Evolutionary conservation across 2,888 invertebrate genomes (phyloP).

Genomic region (Stenolophus ochropezus): DNA sequence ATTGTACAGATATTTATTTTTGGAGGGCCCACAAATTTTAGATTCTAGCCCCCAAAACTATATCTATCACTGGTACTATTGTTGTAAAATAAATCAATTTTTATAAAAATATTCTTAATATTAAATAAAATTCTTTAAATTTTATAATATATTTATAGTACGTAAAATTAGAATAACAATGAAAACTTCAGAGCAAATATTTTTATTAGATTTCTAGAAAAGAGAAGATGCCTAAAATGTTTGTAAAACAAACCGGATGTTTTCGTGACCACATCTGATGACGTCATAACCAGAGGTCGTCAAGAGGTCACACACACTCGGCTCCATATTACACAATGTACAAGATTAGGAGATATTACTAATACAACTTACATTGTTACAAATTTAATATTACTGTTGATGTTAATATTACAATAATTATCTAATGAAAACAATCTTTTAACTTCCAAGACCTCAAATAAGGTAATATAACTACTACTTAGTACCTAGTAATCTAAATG

Average conservation of each 20-base stretch:
- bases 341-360: background rate
- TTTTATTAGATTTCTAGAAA: slow-evolving; percentile 4
- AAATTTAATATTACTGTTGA: no score
- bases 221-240: slow-evolving; percentile 4
- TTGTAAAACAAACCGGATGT: slow-evolving; percentile 24
- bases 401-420: no score
- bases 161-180: background rate
- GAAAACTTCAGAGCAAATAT: background rate
- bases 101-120: background rate
- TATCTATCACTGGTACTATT: no score
- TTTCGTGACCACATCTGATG: slow-evolving; percentile 34
- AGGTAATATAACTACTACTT: background rate
- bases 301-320: slow-evolving; percentile 7
- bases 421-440: no score
- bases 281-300: slow-evolving; percentile 25
- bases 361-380: no score
- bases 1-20: no score
- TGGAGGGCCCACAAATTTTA: no score
- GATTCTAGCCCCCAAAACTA: no score
- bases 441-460: no score
- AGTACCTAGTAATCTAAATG: slow-evolving; percentile 4
- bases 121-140: background rate
- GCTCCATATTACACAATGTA: slow-evolving; percentile 2
- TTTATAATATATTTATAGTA: background rate
- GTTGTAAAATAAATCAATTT: background rate